Evolutionary conservation across 2,113 vertebrate species (phyloP), one percentile per base, ranked within the genome.

Genomic region (Pontoporia blainvillei): DNA sequence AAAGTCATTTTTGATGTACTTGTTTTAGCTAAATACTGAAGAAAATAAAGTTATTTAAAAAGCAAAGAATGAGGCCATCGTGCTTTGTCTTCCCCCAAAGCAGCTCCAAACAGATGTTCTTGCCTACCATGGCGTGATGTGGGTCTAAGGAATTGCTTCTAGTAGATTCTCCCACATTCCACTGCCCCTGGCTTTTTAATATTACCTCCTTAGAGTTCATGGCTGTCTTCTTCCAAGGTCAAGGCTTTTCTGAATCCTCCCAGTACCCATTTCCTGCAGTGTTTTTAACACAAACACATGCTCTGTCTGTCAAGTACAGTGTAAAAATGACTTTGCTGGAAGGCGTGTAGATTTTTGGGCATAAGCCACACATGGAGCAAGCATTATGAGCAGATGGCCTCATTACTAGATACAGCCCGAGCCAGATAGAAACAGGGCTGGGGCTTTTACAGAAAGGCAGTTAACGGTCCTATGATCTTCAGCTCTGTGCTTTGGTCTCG

Each of bases 261-360:
- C 21, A 71, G 34, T 66, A 57, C 49, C 75, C 61, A 10, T 73
- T 95, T 91, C 87, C 94, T 91, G 95, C 49, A 75, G 97, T 88
- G 95, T 97, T 96, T 97, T 97, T 96, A 98, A 96, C 91, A 88
- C 71, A 95, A 95, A 98, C 97, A 98, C 97, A 97, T 98, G 95
- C 94, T 97, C 94, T 98, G 96, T 97, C 96, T 97, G 95, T 98
- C 96, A 98, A 96, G 93, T 97, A 95, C 61, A 73, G 96, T 94
- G 88, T 96, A 96, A 97, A 98, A 98, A 97, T 98, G 96, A 96
- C 96, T 98, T 98, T 96, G 96, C 96, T 98, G 92, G 93, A 97
- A 97, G 97, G 97, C 64, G 23, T 94, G 94, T 93, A 95, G 93
- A 78, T 96, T 98, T 95, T 91, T 97, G 97, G 95, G 95, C 91